Conservation (phyloP, 1,140 invertebrate genomes). For the Lerema accius region DNA sequence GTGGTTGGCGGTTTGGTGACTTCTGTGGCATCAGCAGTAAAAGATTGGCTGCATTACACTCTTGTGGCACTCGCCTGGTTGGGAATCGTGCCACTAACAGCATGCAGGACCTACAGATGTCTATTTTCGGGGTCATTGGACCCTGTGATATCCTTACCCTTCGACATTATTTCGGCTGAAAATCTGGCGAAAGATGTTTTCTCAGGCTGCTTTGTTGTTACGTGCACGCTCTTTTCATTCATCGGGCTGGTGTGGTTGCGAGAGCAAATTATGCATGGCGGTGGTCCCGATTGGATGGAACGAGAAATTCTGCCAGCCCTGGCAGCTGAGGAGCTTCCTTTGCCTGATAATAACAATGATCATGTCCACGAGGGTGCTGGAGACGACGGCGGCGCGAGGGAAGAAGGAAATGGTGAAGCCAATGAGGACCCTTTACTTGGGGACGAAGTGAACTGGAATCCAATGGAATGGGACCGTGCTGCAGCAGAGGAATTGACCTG, state of each 20-base stretch:
- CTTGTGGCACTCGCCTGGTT: constrained; percentile 98
- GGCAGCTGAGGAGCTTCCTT: constrained; percentile 60
- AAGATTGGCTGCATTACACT: constrained; percentile 98
- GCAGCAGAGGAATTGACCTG: constrained; percentile 99
- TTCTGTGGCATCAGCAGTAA: constrained; percentile 94
- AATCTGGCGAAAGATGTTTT: constrained; percentile 97
- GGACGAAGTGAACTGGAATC: constrained; percentile 98
- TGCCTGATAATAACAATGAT: constrained; percentile 74
- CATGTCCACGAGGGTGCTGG: constrained; percentile 63
- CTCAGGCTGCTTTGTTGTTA: constrained; percentile 98
- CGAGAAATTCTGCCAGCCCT: constrained; percentile 83
- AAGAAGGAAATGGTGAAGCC: constrained; percentile 70
- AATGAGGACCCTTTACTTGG: constrained; percentile 84
- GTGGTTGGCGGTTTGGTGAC: constrained; percentile 94
- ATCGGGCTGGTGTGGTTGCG: constrained; percentile 98
- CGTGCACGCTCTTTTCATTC: constrained; percentile 97
- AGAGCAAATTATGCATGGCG: constrained; percentile 98
- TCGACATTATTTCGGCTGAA: constrained; percentile 96
- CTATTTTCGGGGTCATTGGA: constrained; percentile 95
- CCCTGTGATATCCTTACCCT: constrained; percentile 91
- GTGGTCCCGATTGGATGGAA: constrained; percentile 97
- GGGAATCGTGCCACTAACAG: constrained; percentile 97
- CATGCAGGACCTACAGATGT: constrained; percentile 97
- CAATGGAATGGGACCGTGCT: constrained; percentile 98
- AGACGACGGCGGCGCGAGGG: constrained; percentile 61